phyloP scores from a whole-genome alignment of 64 coral and sea anemone genomes.

The Montipora efflorescens region DNA sequence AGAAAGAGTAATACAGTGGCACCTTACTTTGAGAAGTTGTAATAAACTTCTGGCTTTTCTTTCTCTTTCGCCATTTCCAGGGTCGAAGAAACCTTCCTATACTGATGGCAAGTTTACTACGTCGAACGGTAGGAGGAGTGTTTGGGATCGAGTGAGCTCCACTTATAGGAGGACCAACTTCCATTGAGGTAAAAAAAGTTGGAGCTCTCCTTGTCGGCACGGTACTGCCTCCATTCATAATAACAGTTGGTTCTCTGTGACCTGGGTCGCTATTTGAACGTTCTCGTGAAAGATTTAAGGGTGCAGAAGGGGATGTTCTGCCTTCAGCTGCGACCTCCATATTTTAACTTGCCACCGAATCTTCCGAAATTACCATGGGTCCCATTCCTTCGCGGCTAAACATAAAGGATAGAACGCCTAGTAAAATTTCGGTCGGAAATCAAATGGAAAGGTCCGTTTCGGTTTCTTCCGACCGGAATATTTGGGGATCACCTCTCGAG shows the following conservation, averaged over 20 bases:
- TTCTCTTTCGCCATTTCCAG: conserved; percentile 45
- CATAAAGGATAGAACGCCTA: not conserved
- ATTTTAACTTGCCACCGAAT: conserved; percentile 12
- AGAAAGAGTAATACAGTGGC: not conserved
- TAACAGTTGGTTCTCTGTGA: conserved; percentile 6
- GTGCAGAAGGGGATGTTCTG: conserved; percentile 19
- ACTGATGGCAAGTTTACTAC: conserved; percentile 27
- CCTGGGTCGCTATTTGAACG: conserved; percentile 45
- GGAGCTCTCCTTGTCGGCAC: conserved; percentile 21
- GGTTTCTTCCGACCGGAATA: too few relatives aligned
- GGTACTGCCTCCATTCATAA: conserved; percentile 45
- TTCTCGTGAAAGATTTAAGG: conserved; percentile 22
- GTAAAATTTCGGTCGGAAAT: too few relatives aligned
- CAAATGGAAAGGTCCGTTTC: too few relatives aligned
- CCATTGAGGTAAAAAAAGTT: conserved; percentile 30
- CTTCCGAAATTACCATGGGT: not conserved
- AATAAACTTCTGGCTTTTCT: conserved; percentile 58
- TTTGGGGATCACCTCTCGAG: too few relatives aligned
- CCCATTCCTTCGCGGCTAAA: conserved; percentile 4
- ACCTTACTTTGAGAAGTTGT: conserved; percentile 48
- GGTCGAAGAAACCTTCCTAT: conserved; percentile 47
- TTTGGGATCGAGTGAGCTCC: not conserved
- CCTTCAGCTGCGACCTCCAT: conserved; percentile 21
- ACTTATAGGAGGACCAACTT: not conserved
- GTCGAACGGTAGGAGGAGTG: conserved; percentile 40